These are phyloP conservation scores for Macropus fuliginosus DNA, from an alignment of 2,797 vertebrate species.

Conservation along the genomic window DNA sequence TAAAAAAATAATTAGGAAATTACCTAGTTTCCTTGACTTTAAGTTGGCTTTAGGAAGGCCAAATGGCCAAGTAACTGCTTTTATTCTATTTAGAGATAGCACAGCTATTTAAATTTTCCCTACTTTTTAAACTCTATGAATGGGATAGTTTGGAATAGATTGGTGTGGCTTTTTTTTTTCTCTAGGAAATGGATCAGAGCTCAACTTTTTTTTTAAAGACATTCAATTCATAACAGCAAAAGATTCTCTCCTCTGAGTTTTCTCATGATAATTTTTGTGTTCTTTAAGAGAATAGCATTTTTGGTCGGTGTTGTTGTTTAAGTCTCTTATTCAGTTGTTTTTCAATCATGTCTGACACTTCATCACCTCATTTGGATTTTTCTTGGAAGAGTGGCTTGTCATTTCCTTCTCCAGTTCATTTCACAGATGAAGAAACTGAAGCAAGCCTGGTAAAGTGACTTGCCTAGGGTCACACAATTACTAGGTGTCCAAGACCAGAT, in stretches of 20 bases:
- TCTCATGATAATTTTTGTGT: conserved; percentile 71
- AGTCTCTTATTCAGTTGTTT: neutral
- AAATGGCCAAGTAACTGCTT: conserved; percentile 56
- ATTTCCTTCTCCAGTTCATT: neutral
- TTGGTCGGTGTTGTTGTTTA: conserved; percentile 70
- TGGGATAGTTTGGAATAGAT: neutral
- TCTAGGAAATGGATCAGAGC: neutral
- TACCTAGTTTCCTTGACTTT: conserved; percentile 42
- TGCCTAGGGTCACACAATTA: neutral
- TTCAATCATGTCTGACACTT: neutral
- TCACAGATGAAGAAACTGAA: neutral
- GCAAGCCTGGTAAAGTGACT: neutral
- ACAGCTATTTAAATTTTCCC: conserved; percentile 37
- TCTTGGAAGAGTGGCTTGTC: neutral
- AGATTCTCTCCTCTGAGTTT: neutral
- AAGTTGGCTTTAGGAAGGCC: neutral
- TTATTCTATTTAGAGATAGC: neutral
- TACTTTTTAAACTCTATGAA: conserved; percentile 44
- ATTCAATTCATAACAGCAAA: neutral
- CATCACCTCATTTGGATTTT: neutral
- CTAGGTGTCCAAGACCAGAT: neutral
- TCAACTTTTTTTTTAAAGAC: neutral
- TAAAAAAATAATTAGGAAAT: conserved; percentile 22
- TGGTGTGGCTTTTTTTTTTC: neutral
- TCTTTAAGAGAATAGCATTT: conserved; percentile 69